A percentile compares a stretch with the other conserved stretches of the same genome.
Evolutionary conservation across 2,113 vertebrate species (phyloP).

Genomic region (Rhizomys pruinosus): DNA sequence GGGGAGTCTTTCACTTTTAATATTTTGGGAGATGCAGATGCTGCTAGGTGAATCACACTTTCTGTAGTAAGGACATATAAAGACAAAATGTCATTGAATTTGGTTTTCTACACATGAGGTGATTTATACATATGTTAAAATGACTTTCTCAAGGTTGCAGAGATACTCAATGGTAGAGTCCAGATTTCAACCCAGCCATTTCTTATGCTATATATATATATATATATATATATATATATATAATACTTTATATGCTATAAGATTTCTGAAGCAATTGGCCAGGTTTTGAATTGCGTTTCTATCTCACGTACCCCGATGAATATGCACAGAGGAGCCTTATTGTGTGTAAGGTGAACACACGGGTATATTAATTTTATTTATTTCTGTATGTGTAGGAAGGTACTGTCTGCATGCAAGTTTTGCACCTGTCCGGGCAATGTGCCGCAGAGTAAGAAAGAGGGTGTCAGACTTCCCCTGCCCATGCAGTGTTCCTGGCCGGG

Average conservation of each 20-base stretch:
- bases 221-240: too few relatives aligned
- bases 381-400: too few relatives aligned
- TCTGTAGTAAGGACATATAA: not conserved
- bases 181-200: not conserved
- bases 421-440: too few relatives aligned
- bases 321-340: not conserved
- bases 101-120: not conserved
- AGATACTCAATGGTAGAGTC: not conserved
- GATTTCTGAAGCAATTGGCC: conserved; percentile 14
- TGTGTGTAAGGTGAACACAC: too few relatives aligned
- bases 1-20: conserved; percentile 20
- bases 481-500: too few relatives aligned
- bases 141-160: conserved; percentile 18
- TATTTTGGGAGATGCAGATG: not conserved
- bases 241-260: not conserved
- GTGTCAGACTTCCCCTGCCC: too few relatives aligned
- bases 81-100: not conserved
- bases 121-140: conserved; percentile 36
- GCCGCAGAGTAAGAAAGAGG: too few relatives aligned
- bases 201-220: not conserved
- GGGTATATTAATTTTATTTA: too few relatives aligned
- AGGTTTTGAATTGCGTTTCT: conserved; percentile 33
- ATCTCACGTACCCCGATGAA: not conserved
- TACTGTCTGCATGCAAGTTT: too few relatives aligned
- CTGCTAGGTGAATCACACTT: not conserved